A percentile compares a stretch with the other conserved stretches of the same genome.
These are phyloP conservation scores for Antheraea assamensis DNA, from an alignment of 2,888 invertebrate species.

Conservation along the genomic window DNA sequence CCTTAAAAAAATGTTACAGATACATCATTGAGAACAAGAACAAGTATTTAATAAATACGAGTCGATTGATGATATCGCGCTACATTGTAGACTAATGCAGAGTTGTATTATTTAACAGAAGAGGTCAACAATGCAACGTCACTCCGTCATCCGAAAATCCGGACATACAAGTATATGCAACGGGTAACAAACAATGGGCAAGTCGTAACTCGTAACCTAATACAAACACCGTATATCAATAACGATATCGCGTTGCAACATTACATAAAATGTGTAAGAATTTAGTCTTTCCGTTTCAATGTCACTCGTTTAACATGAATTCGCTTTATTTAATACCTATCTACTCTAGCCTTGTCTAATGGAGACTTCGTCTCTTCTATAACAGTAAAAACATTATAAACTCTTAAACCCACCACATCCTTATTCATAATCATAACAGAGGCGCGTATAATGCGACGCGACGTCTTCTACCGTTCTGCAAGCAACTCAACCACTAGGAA, in stretches of 20 bases:
- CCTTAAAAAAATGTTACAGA: conserved; percentile 39
- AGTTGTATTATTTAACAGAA: conserved; percentile 35
- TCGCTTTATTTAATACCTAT: conserved; percentile 73
- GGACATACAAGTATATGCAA: conserved; percentile 17
- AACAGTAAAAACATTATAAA: conserved; percentile 74
- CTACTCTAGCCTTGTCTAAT: conserved; percentile 79
- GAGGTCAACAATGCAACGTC: conserved; percentile 48
- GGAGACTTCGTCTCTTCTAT: conserved; percentile 75
- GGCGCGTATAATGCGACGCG: conserved; percentile 14
- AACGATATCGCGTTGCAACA: conserved; percentile 77
- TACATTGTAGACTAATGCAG: conserved; percentile 26
- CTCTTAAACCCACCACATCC: conserved; percentile 49
- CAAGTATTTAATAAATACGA: conserved; percentile 12
- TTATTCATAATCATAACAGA: conserved; percentile 12
- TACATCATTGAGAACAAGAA: conserved; percentile 16
- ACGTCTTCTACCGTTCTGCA: conserved; percentile 30
- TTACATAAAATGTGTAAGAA: conserved; percentile 76
- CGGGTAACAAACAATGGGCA: conserved; percentile 43
- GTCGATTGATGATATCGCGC: conserved; percentile 5
- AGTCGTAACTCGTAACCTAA: conserved; percentile 58
- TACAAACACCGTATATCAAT: conserved; percentile 70
- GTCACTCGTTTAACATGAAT: conserved; percentile 75
- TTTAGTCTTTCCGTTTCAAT: conserved; percentile 82
- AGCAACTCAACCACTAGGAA: conserved; percentile 33
- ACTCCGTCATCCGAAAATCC: conserved; percentile 28